Evolutionary conservation across 2,797 vertebrate genomes (phyloP).

Genomic region (Cryptoblepharus egeriae): DNA sequence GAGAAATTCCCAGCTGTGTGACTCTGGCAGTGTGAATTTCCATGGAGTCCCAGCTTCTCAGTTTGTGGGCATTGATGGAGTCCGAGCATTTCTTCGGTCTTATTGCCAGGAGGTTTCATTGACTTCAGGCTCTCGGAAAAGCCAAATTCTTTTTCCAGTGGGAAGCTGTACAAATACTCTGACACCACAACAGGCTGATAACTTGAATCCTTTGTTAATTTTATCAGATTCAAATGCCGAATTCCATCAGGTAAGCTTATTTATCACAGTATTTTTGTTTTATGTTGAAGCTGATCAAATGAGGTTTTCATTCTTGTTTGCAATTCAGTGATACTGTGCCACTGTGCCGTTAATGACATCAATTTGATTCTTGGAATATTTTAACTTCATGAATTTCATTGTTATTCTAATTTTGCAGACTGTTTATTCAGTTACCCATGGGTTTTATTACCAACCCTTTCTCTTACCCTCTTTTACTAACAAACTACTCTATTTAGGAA

Average conservation of each 20-base stretch:
- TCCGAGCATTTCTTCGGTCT: slow-evolving; percentile 56
- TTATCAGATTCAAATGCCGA: not conserved
- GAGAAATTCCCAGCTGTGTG: slow-evolving; percentile 22
- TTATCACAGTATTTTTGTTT: not conserved
- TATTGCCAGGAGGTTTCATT: slow-evolving; percentile 48
- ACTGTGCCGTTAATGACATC: no score
- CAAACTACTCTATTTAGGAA: not conserved
- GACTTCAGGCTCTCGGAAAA: slow-evolving; percentile 24
- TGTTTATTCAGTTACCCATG: no score
- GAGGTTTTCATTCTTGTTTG: no score
- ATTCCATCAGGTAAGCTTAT: not conserved
- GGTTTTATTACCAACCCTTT: no score
- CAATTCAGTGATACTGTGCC: no score
- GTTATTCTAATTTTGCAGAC: no score
- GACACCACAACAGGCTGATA: not conserved
- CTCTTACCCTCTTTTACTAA: no score
- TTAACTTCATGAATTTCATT: no score
- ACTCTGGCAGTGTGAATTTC: slow-evolving; percentile 32
- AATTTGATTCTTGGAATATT: no score
- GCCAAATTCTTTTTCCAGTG: not conserved
- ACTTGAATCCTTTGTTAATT: not conserved
- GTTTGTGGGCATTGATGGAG: slow-evolving; percentile 53
- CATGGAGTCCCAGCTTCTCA: slow-evolving; percentile 38
- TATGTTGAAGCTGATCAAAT: not conserved
- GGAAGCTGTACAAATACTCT: slow-evolving; percentile 17